A percentile compares a stretch with the other conserved stretches of the same genome.
Conservation (phyloP, 30 jellyfish, hydroid and myxozoan species). For the Hydra vulgaris region DNA sequence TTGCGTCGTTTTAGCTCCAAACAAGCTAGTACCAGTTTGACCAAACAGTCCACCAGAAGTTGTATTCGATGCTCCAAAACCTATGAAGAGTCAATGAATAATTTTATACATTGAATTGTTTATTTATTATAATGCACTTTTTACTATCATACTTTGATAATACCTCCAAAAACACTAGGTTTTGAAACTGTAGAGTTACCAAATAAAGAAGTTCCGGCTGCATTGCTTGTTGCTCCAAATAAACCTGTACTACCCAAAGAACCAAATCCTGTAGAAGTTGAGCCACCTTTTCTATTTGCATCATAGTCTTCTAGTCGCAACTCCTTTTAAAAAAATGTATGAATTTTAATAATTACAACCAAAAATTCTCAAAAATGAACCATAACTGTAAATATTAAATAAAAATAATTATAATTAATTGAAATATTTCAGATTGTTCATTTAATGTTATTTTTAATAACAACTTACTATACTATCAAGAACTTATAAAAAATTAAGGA, state of each 20-base stretch:
- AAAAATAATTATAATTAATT: too few relatives aligned
- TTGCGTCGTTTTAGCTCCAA: constrained; percentile 64
- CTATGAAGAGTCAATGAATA: not conserved
- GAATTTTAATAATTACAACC: not conserved
- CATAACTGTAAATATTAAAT: too few relatives aligned
- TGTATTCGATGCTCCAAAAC: constrained; percentile 12
- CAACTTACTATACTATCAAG: too few relatives aligned
- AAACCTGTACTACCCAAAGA: constrained; percentile 37
- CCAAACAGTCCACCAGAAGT: constrained; percentile 30
- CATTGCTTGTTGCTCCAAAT: constrained; percentile 20
- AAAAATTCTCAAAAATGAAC: too few relatives aligned
- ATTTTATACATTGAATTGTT: not conserved
- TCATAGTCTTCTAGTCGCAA: constrained; percentile 75
- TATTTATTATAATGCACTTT: too few relatives aligned
- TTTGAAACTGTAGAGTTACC: constrained; percentile 52
- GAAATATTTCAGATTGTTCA: too few relatives aligned
- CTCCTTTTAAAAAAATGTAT: constrained; percentile 37
- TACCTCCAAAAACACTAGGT: constrained; percentile 17
- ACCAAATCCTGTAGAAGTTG: constrained; percentile 37
- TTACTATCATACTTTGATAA: not conserved
- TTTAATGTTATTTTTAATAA: too few relatives aligned
- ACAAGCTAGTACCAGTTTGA: constrained; percentile 34
- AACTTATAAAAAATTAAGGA: too few relatives aligned
- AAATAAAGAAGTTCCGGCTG: constrained; percentile 41
- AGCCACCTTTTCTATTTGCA: constrained; percentile 68